These are phyloP conservation scores for Neria commutata DNA, from an alignment of 2,888 invertebrate genomes.

Conservation along the genomic window DNA sequence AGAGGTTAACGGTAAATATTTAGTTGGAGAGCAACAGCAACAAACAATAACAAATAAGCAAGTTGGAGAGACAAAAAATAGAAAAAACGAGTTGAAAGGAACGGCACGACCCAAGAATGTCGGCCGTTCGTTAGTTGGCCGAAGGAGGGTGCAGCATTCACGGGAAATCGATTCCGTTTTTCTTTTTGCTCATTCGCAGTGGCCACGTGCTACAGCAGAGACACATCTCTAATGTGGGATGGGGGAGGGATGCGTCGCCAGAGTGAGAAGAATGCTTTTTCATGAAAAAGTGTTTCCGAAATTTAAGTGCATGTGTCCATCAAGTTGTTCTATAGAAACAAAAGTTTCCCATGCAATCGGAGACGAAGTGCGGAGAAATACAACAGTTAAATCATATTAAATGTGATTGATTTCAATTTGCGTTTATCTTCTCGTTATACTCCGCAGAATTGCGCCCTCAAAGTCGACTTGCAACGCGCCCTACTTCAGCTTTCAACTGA, in stretches of 20 bases:
- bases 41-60: conserved; percentile 13
- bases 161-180: neutral
- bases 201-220: neutral
- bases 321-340: no score
- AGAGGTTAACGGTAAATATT: conserved; percentile 45
- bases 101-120: neutral
- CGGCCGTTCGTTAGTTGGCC: neutral
- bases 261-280: no score
- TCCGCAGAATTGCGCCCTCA: conserved; percentile 25
- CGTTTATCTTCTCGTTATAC: conserved; percentile 21
- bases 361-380: no score
- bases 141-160: neutral
- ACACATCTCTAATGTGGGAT: no score
- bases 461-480: no score
- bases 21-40: conserved; percentile 28
- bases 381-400: no score
- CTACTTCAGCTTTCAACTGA: conserved; percentile 35
- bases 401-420: conserved; percentile 2
- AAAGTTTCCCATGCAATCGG: no score
- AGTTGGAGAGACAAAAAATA: conserved; percentile 37
- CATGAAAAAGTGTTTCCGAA: no score
- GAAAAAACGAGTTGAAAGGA: conserved; percentile 39
- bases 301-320: no score
- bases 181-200: neutral
- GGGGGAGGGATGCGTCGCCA: no score